A percentile compares a stretch with the other conserved stretches of the same genome.
Conservation (phyloP, 2,113 vertebrate species). For the Chauna torquata region DNA sequence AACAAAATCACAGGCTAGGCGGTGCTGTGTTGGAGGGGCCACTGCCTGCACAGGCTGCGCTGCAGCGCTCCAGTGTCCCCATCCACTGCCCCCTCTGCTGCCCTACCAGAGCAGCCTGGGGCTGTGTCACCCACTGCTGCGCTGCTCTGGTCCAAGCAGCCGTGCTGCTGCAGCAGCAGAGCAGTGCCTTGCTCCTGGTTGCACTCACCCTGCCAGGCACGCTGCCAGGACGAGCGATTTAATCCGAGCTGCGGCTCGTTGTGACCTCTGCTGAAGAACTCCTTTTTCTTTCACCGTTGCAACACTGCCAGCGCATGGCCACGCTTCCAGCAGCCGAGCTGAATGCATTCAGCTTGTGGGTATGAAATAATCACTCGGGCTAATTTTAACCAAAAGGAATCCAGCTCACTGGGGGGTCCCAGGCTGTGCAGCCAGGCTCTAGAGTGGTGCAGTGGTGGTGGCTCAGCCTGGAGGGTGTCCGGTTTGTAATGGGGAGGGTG, state of each 20-base stretch:
- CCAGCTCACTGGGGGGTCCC: neutral
- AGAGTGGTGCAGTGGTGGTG: neutral
- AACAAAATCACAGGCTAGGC: neutral
- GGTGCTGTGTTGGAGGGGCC: neutral
- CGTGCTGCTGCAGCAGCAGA: neutral
- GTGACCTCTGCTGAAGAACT: conserved; percentile 41
- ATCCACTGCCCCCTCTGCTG: neutral
- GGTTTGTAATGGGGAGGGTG: neutral
- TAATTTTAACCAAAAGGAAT: conserved; percentile 65
- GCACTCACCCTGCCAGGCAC: neutral
- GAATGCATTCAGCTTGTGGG: neutral
- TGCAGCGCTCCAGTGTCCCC: rapidly evolving
- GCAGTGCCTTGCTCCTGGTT: neutral
- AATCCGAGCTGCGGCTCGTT: conserved; percentile 51
- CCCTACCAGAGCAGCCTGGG: neutral
- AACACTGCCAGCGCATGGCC: conserved; percentile 33
- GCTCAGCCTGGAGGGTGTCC: neutral
- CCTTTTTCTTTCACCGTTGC: conserved; percentile 30
- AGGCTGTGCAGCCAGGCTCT: neutral
- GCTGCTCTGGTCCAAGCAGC: neutral
- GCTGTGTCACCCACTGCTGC: neutral
- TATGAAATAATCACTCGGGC: conserved; percentile 39
- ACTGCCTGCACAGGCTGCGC: rapidly evolving
- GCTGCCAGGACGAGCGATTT: conserved; percentile 54
- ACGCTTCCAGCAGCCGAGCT: conserved; percentile 4